Evolutionary conservation across 2,888 invertebrate genomes (phyloP), one percentile per base, ranked within the genome.

Genomic region (Sepioteuthis lessoniana): DNA sequence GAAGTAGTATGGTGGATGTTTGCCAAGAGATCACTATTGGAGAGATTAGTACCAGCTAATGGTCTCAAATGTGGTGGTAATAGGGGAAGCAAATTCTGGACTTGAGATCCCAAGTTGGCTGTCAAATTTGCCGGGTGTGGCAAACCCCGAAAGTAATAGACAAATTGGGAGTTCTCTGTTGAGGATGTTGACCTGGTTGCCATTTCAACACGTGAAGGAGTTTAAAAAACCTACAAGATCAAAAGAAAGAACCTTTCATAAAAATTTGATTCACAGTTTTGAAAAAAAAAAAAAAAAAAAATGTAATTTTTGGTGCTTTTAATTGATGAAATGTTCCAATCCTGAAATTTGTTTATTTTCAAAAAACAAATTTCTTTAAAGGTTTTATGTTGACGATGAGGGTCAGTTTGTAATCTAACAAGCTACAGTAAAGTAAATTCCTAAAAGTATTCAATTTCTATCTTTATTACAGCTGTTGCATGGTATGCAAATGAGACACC

Each of bases 81-180:
- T 25, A 92, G 38, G 38, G 92, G 92, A 28, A 92, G 42, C 42
- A 92, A 42, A 31, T 92, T 92, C 92, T 92, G 92, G n/a, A 92
- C 92, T 92, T 42, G 92, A 21, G 92, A 92, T 2, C 92, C 92
- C 92, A 92, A 92, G 91, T 91, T 91, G 28, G 91, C 38, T 31
- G 91, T 91, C 46, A 92, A 46, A 35, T 92, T 92, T 92, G 92
- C 42, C 19, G 92, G 47, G 28, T 92, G 47, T 47, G 92, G 92
- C 92, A 92, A 38, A n/a, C 92, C 92, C 31, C 47, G 92, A 46
- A 92, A 92, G 46, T 91, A 91, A 91, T 92, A 92, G 47, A 92
- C 92, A 92, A 46, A 47, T 47, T 92, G 92, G 7, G 92, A 92
- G 35, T 47, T 92, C 4, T 76, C 76, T 35, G 76, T n/a, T 4